Evolutionary conservation across 2,113 vertebrate genomes (phyloP), one percentile per base, ranked within the genome.

Genomic region (Xyrauchen texanus): DNA sequence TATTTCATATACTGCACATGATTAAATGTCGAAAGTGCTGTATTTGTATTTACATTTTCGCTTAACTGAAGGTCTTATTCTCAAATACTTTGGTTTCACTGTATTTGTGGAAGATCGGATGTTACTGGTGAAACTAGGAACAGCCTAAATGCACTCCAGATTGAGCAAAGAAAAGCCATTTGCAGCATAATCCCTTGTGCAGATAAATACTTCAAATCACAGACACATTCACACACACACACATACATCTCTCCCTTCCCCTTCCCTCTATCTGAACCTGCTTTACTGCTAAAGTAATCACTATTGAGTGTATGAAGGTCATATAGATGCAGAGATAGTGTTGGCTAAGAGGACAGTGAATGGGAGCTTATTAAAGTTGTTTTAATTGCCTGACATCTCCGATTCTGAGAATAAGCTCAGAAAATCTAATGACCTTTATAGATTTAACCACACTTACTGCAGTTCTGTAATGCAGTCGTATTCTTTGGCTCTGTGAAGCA

Each of bases 121-220:
- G 74, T n/a, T 58, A 70, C 11, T 16, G 11, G 66, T 64, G 53
- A 78, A 57, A 49, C 63, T 49, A 15, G 12, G 51, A n/a, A 7
- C 42, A 57, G 60, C n/a, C 71, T 76, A 67, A 73, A 60, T 55
- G 47, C 55, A 8, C 53, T 76, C 45, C 61, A 80, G 51, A 71
- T 53, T 80, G 57, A 69, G 63, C 65, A 55, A 65, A 79, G 68
- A 79, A 65, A 71, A 63, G 62, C 73, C 46, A 73, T 77, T 83
- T 77, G 66, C 52, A 60, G 63, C 11, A 34, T 51, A 74, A 81
- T 68, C 46, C 71, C 45, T 44, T 60, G 72, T 10, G 9, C 65
- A 68, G 58, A 55, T 53, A 65, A 34, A 34, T 34, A 34, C 21
- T 34, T 34, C 1, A 34, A 34, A 1, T 1, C 21, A 34, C 21